A percentile compares a stretch with the other conserved stretches of the same genome.
These are phyloP conservation scores for Cavia porcellus DNA, from an alignment of 2,113 vertebrate species.

Conservation along the genomic window DNA sequence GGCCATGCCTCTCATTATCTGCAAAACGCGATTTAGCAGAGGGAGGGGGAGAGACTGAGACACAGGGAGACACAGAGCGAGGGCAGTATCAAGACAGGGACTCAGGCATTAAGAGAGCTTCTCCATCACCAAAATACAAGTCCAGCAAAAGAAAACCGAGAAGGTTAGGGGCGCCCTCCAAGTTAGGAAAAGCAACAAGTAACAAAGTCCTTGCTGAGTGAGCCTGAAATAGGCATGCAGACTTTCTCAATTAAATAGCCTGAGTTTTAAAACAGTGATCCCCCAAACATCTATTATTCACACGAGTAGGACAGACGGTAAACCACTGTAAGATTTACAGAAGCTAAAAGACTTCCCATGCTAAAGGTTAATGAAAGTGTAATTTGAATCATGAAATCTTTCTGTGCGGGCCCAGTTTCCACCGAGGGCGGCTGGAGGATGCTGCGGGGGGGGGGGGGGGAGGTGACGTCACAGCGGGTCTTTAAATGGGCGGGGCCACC, in stretches of 20 bases:
- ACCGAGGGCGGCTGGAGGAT: conserved; percentile 62
- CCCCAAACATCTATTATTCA: conserved; percentile 88
- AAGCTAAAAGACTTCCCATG: conserved; percentile 86
- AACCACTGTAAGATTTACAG: conserved; percentile 87
- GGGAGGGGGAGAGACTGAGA: conserved; percentile 82
- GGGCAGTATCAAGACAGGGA: conserved; percentile 79
- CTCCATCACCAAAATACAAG: conserved; percentile 82
- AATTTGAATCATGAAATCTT: conserved; percentile 87
- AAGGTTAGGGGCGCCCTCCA: not conserved
- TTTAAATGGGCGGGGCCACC: conserved; percentile 78
- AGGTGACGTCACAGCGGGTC: conserved; percentile 67
- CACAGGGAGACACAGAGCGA: conserved; percentile 51
- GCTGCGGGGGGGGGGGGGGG: not conserved
- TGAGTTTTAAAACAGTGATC: conserved; percentile 83
- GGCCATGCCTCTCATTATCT: conserved; percentile 85
- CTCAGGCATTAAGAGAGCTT: conserved; percentile 84
- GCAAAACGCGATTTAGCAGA: conserved; percentile 87
- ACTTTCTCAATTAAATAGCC: conserved; percentile 86
- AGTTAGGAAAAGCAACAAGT: conserved; percentile 67
- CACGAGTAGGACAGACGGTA: conserved; percentile 79
- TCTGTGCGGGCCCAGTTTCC: conserved; percentile 77
- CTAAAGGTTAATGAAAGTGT: conserved; percentile 87
- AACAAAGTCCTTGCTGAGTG: conserved; percentile 82
- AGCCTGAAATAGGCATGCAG: conserved; percentile 82
- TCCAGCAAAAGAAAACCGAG: conserved; percentile 77